A percentile compares a stretch with the other conserved stretches of the same genome.
Evolutionary conservation across 2,797 vertebrate species (phyloP).

Genomic region (Sitta carolinensis): DNA sequence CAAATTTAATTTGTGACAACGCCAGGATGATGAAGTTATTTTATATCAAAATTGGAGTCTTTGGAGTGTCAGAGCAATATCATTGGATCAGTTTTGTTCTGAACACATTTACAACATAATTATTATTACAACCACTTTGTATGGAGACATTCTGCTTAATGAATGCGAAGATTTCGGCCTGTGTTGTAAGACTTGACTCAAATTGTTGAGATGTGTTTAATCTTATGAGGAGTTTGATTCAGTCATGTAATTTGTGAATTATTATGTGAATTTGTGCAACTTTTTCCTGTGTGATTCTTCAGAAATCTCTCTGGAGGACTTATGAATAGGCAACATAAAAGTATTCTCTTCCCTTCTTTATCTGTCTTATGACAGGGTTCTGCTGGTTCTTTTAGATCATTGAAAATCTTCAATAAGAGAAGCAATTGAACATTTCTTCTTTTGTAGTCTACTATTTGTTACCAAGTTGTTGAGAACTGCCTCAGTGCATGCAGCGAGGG

Average conservation of each 20-base stretch:
- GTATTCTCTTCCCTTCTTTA: background rate
- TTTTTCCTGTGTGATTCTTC: background rate
- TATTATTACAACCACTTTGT: background rate
- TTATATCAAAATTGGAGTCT: background rate
- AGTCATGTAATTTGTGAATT: background rate
- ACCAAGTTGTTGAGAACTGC: background rate
- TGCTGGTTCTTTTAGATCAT: background rate
- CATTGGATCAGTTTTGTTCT: background rate
- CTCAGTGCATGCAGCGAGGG: background rate
- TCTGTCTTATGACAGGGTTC: background rate
- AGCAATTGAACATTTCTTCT: background rate
- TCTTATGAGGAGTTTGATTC: background rate
- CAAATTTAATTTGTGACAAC: background rate
- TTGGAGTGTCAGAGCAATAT: background rate
- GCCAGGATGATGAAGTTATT: background rate
- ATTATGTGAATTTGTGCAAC: background rate
- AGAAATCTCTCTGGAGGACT: background rate
- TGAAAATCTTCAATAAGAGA: background rate
- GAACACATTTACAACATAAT: background rate
- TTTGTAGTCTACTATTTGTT: background rate
- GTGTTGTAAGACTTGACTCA: background rate
- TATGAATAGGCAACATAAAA: background rate
- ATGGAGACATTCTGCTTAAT: background rate
- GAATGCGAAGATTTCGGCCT: background rate
- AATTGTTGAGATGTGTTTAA: background rate